Evolutionary conservation across 2,888 invertebrate species (phyloP), one percentile per base, ranked within the genome.

Genomic region (Lutraria lutraria): DNA sequence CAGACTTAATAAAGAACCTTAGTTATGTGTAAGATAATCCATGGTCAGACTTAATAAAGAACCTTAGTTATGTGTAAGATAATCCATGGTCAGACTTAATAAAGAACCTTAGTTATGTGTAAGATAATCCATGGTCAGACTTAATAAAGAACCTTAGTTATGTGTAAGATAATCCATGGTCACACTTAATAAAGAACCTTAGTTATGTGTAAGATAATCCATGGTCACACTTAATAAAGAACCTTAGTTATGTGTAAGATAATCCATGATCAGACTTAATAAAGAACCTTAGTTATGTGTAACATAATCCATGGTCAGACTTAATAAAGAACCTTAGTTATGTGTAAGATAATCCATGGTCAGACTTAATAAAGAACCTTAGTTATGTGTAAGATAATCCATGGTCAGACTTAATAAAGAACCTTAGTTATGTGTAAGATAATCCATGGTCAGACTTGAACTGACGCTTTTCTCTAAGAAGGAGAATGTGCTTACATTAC

Each of bases 21-120:
- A 19, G 19, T 34, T 31, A 31, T 76, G 76, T 76, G 15, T 76
- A 6, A 19, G 76, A 19, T 31, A 25, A 83, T 83, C 86, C 88
- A 81, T 43, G 90, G 90, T 76, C 90, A 88, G 90, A 88, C 53
- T 90, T 54, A n/a, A n/a, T n/a, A n/a, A n/a, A n/a, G n/a, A n/a
- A n/a, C n/a, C n/a, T n/a, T n/a, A n/a, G n/a, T n/a, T n/a, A n/a
- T n/a, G n/a, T n/a, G n/a, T n/a, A n/a, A n/a, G n/a, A n/a, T n/a
- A 43, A 43, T 2, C 8, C 43, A 43, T 43, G 8, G 8, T 43
- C 4, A 43, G 43, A 43, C 43, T 43, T n/a, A 8, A 25, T 25
- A 68, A 8, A 68, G 63, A 6, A 25, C 25, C 63, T 25, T 4
- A 19, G 19, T 34, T 31, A 31, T 76, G 76, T 76, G 15, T 76